These are phyloP conservation scores for Tiliacea aurago DNA, from an alignment of 2,888 invertebrate species.

Conservation along the genomic window DNA sequence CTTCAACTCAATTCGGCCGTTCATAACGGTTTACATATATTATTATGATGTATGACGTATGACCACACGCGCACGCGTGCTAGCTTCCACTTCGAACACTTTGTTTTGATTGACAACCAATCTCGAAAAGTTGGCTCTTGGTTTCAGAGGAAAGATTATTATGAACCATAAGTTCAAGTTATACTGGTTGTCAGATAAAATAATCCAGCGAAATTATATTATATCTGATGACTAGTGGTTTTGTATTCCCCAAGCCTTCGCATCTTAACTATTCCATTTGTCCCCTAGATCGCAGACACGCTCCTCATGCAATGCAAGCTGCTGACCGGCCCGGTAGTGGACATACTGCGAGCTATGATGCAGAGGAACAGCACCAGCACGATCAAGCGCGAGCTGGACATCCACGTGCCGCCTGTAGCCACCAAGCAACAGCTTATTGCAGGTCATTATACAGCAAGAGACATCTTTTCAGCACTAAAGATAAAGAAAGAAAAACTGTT, in stretches of 20 bases:
- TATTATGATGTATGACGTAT: too few species aligned
- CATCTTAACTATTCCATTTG: background rate
- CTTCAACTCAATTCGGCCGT: background rate
- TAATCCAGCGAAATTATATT: background rate
- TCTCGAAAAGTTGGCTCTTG: background rate
- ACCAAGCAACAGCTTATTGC: constrained; percentile 78
- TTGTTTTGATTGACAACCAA: background rate
- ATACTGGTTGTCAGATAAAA: background rate
- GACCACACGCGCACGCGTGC: too few species aligned
- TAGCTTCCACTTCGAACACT: background rate
- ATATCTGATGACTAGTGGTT: background rate
- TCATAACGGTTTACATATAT: background rate
- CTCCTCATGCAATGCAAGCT: constrained; percentile 77
- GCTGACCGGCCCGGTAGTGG: constrained; percentile 77
- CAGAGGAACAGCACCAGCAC: constrained; percentile 53
- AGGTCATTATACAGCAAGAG: constrained; percentile 53
- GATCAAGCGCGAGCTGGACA: constrained; percentile 65
- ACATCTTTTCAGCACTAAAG: background rate
- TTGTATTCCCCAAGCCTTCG: background rate
- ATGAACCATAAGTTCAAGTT: background rate
- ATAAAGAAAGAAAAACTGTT: too few species aligned
- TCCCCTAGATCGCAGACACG: constrained; percentile 73
- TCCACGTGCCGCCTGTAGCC: constrained; percentile 68
- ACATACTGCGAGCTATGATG: constrained; percentile 75
- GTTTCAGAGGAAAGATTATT: background rate